Evolutionary conservation across 2,888 invertebrate species (phyloP), one percentile per base, ranked within the genome.

Genomic region (Drosophila mettleri): DNA sequence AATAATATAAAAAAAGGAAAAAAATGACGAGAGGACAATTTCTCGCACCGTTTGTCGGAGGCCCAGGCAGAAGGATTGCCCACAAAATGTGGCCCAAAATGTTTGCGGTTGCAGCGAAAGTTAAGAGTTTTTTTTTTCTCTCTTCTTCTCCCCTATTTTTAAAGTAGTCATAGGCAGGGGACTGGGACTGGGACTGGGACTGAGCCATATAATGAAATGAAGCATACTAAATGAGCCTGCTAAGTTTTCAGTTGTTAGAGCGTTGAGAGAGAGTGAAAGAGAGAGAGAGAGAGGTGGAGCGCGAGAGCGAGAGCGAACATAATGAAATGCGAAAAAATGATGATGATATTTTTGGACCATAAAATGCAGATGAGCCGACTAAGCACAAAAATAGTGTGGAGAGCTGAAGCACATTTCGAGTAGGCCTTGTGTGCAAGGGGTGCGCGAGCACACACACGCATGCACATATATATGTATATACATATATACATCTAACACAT

Each of bases 281-380:
- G 69, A 72, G 18, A 4, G 18, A 16, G 24, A 24, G 3, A 36
- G 49, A 12, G 16, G 6, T 6, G 9, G 22, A 6, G 22, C 9
- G n/a, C 14, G 31, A 22, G 34, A 16, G 49, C 51, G 70, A 68
- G 62, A 54, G 36, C 60, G 68, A 68, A 63, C 73, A 79, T 83
- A 80, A 89, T 86, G 85, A 88, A 86, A 86, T 86, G 89, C 87
- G 78, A 80, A 87, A 89, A 89, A 89, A 88, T 88, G 74, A 89
- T 89, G 84, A 79, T 88, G 85, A 88, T 88, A 86, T 80, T 85
- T 86, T 89, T 80, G 77, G 80, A 78, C 80, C 88, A 89, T 89
- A 89, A 90, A 90, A 88, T 90, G 89, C 86, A 89, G 89, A 90
- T 90, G 89, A 90, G 89, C 83, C 86, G 83, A 88, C 87, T 89